Evolutionary conservation across 2,888 invertebrate species (phyloP).

Genomic region (Cotesia congregata): DNA sequence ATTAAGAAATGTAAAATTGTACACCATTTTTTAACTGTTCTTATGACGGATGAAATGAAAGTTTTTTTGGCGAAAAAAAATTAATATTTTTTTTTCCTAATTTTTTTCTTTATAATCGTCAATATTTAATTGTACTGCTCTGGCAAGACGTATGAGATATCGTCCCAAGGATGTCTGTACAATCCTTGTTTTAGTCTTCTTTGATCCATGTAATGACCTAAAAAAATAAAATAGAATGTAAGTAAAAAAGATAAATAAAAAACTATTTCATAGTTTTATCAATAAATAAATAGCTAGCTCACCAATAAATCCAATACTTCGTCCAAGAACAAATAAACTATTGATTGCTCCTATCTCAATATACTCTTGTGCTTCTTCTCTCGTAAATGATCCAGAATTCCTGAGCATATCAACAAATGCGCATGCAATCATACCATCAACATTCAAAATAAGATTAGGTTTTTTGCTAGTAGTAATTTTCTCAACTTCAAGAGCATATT

Average conservation of each 20-base stretch:
- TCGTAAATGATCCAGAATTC: constrained; percentile 94
- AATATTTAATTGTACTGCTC: constrained; percentile 75
- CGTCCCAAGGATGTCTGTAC: constrained; percentile 99
- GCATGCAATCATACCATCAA: constrained; percentile 98
- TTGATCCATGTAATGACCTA: constrained; percentile 97
- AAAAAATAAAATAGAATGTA: constrained; percentile 42
- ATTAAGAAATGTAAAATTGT: background rate
- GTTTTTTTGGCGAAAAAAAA: background rate
- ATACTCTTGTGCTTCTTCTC: constrained; percentile 98
- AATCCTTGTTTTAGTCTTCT: constrained; percentile 98
- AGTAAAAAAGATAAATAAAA: constrained; percentile 7
- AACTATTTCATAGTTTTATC: background rate
- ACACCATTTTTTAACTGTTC: background rate
- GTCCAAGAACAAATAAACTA: constrained; percentile 96
- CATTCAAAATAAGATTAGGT: constrained; percentile 99
- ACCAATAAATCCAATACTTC: constrained; percentile 98
- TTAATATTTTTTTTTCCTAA: background rate
- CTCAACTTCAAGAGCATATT: constrained; percentile 97
- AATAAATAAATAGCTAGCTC: constrained; percentile 50
- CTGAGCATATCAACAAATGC: constrained; percentile 97
- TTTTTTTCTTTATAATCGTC: background rate
- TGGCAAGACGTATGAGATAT: constrained; percentile 91
- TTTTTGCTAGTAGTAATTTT: constrained; percentile 99
- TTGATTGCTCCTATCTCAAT: constrained; percentile 98
- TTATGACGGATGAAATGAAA: constrained; percentile 3